Conservation (phyloP, 2,113 vertebrate genomes). For the Gasterosteus nipponicus region DNA sequence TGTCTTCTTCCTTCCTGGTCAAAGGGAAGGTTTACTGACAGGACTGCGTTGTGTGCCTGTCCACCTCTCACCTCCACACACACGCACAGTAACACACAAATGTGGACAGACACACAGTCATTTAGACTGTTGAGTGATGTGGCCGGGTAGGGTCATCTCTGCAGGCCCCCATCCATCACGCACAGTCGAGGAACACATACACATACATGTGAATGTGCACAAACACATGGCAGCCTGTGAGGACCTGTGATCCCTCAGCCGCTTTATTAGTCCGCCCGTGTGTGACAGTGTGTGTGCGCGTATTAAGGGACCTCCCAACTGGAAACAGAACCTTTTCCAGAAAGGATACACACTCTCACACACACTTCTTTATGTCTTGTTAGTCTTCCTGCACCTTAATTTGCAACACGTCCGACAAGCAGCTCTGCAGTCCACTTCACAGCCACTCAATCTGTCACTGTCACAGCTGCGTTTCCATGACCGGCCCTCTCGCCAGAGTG, state of each 20-base stretch:
- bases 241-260: constrained; percentile 78
- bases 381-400: constrained; percentile 73
- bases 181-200: constrained; percentile 26
- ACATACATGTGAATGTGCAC: constrained; percentile 30
- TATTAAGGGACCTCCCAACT: constrained; percentile 64
- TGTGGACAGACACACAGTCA: constrained; percentile 42
- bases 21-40: constrained; percentile 65
- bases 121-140: constrained; percentile 70
- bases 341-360: constrained; percentile 73
- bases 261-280: constrained; percentile 74
- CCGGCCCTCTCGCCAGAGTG: constrained; percentile 29
- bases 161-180: constrained; percentile 76
- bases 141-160: constrained; percentile 70
- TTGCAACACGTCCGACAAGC: constrained; percentile 78
- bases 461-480: constrained; percentile 56
- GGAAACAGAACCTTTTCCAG: constrained; percentile 71
- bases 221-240: constrained; percentile 57
- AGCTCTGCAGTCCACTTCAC: constrained; percentile 64
- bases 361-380: constrained; percentile 77
- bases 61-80: constrained; percentile 63
- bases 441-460: constrained; percentile 78
- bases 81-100: constrained; percentile 51
- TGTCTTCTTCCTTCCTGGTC: constrained; percentile 48
- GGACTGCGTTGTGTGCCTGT: constrained; percentile 58
- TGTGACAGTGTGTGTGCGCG: constrained; percentile 33